phyloP scores from a whole-genome alignment of 2,888 invertebrate species.

The Chloroclystis v-ata region DNA sequence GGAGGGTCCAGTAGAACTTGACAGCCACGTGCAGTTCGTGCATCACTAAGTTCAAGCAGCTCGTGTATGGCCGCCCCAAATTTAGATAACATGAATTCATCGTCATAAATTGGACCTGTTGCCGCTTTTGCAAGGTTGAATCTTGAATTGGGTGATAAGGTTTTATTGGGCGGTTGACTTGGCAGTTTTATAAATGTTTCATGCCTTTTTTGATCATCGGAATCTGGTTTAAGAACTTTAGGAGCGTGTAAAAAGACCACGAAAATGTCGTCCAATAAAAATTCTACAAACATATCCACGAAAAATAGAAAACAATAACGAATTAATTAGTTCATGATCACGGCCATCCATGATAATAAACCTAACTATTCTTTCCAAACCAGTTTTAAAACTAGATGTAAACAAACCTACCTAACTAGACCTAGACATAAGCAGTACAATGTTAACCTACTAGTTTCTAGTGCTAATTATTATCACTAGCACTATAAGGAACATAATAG shows the following conservation, averaged over 20 bases:
- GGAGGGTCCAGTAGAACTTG: too few relatives aligned
- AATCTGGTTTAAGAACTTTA: too few relatives aligned
- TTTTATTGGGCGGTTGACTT: constrained; percentile 2
- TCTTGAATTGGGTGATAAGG: constrained; percentile 3
- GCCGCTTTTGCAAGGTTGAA: constrained; percentile 6
- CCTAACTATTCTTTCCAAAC: not conserved
- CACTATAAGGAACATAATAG: not conserved
- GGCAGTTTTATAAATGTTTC: not conserved
- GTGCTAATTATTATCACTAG: not conserved
- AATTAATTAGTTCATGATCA: too few relatives aligned
- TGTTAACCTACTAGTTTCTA: not conserved
- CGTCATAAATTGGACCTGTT: constrained; percentile 7
- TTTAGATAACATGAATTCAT: constrained; percentile 1
- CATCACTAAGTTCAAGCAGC: too few relatives aligned
- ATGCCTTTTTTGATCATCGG: not conserved
- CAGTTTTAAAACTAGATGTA: not conserved
- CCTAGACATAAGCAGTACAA: not conserved
- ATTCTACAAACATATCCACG: too few relatives aligned
- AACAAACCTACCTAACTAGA: not conserved
- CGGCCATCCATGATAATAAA: too few relatives aligned
- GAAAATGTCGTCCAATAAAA: too few relatives aligned
- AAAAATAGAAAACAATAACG: too few relatives aligned
- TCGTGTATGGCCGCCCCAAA: not conserved
- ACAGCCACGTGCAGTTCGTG: too few relatives aligned
- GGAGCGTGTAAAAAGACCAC: too few relatives aligned